These are phyloP conservation scores for Rhinogobius similis DNA, from an alignment of 2,113 vertebrate species.

Conservation along the genomic window DNA sequence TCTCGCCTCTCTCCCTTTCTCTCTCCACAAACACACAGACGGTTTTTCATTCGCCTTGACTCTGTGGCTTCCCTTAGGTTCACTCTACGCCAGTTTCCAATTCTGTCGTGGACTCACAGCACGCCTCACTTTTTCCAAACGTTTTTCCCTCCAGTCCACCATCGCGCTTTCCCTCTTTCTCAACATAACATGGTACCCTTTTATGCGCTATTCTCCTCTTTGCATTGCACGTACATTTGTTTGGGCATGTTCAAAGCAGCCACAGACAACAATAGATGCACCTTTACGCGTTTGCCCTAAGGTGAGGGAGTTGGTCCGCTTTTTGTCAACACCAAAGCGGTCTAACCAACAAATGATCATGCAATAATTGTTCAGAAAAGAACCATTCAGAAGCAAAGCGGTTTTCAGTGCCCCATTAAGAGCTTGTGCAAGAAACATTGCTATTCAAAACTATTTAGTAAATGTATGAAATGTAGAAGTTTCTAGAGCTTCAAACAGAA, in stretches of 20 bases:
- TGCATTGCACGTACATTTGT: neutral
- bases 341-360: neutral
- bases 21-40: neutral
- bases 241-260: neutral
- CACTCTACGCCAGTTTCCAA: neutral
- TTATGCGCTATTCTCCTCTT: neutral
- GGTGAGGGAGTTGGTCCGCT: neutral
- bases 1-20: neutral
- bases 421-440: neutral
- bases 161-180: neutral
- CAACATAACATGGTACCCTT: constrained; percentile 45
- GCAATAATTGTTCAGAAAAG: neutral
- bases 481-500: constrained; percentile 1
- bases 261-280: neutral
- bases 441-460: neutral
- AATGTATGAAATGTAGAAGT: neutral
- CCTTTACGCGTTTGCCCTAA: constrained; percentile 2
- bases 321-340: neutral
- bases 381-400: neutral
- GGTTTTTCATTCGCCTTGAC: neutral
- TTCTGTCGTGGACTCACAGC: neutral
- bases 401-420: neutral
- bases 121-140: constrained; percentile 14
- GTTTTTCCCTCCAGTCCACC: neutral
- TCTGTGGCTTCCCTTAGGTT: constrained; percentile 20